Percentiles rank a stretch among this genome's conserved stretches.
Conservation (phyloP, 92 coral and sea anemone genomes). For the Palythoa caribaeorum region DNA sequence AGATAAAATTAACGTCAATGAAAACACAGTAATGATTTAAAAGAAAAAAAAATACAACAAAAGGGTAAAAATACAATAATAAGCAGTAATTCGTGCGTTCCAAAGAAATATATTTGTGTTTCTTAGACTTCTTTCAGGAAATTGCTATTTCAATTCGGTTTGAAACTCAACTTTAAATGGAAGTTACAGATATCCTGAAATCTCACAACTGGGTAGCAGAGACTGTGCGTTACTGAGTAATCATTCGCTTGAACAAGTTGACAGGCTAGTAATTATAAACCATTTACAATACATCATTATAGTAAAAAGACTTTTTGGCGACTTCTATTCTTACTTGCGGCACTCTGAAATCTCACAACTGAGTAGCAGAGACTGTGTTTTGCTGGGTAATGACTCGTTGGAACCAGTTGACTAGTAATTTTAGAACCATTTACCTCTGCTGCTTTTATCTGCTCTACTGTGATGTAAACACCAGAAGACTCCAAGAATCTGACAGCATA, state of each 20-base stretch:
- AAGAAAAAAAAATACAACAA: too few species aligned
- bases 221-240: not conserved
- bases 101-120: not conserved
- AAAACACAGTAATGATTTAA: too few species aligned
- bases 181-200: not conserved
- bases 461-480: slow-evolving; percentile 86
- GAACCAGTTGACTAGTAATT: not conserved
- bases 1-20: not conserved
- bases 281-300: too few species aligned
- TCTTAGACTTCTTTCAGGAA: too few species aligned
- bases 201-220: not conserved
- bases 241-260: not conserved
- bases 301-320: too few species aligned
- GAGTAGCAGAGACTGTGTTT: not conserved
- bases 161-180: too few species aligned
- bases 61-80: too few species aligned
- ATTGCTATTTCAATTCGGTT: too few species aligned
- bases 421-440: slow-evolving; percentile 67
- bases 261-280: not conserved
- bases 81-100: not conserved
- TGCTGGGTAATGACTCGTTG: not conserved
- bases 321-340: too few species aligned
- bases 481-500: slow-evolving; percentile 93
- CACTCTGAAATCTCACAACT: not conserved
- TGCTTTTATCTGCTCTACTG: slow-evolving; percentile 90